Conservation (phyloP, 2,113 vertebrate species). For the Eidolon helvum region DNA sequence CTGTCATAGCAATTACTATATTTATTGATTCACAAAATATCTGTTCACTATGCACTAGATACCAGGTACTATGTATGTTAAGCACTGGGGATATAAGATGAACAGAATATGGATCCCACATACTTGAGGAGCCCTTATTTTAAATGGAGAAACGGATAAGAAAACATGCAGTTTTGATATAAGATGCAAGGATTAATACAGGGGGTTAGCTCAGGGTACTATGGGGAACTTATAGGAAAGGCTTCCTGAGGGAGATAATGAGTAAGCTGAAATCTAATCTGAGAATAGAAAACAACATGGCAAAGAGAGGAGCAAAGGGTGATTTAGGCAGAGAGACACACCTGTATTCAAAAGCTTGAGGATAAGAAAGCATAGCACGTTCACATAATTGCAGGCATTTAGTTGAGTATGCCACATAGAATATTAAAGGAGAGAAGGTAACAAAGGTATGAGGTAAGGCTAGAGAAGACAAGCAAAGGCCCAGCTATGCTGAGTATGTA, state of each 20-base stretch:
- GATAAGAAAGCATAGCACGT: not conserved
- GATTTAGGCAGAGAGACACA: not conserved
- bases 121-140: not conserved
- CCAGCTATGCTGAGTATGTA: not conserved
- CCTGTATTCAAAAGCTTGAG: not conserved
- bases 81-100: not conserved
- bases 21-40: not conserved
- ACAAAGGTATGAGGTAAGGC: not conserved
- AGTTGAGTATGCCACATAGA: not conserved
- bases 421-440: slow-evolving; percentile 1
- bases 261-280: not conserved
- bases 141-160: not conserved
- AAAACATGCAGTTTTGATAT: not conserved
- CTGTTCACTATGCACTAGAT: not conserved
- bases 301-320: not conserved
- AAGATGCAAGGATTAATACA: not conserved
- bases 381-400: not conserved
- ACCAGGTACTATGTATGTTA: not conserved
- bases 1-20: not conserved
- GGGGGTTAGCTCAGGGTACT: not conserved
- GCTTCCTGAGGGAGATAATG: not conserved
- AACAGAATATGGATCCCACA: not conserved
- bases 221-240: not conserved
- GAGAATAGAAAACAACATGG: not conserved
- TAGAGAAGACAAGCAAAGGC: not conserved